Evolutionary conservation across 2,113 vertebrate genomes (phyloP).

Genomic region (Lichenostomus cassidix): DNA sequence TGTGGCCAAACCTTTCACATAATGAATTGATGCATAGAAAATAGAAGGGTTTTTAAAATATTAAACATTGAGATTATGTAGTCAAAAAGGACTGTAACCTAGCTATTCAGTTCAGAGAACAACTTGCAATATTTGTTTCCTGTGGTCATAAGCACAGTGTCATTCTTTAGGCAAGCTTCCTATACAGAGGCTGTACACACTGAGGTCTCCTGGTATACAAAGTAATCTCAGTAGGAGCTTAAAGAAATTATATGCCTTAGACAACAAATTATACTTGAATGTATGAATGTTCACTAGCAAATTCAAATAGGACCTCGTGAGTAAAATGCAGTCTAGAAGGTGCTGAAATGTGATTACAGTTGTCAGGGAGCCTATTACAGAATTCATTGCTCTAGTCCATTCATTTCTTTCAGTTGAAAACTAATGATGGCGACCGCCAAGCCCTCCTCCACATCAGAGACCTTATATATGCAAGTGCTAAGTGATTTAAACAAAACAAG

Average conservation of each 20-base stretch:
- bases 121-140: not conserved
- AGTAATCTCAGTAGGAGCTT: not conserved
- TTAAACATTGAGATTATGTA: not conserved
- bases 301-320: not conserved
- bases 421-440: not conserved
- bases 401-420: not conserved
- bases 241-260: conserved; percentile 7
- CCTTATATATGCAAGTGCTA: not conserved
- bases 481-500: not conserved
- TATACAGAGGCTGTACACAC: not conserved
- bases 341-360: not conserved
- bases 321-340: not conserved
- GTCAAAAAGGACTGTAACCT: not conserved
- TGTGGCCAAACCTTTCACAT: not conserved
- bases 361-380: not conserved
- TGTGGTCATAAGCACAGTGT: not conserved
- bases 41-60: not conserved
- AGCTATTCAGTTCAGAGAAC: not conserved
- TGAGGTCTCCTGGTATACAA: not conserved
- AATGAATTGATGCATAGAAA: not conserved
- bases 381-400: not conserved
- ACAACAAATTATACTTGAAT: not conserved
- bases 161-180: not conserved
- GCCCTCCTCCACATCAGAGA: not conserved
- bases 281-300: not conserved